These are phyloP conservation scores for Orthosia cruda DNA, from an alignment of 2,888 invertebrate genomes.

Conservation along the genomic window DNA sequence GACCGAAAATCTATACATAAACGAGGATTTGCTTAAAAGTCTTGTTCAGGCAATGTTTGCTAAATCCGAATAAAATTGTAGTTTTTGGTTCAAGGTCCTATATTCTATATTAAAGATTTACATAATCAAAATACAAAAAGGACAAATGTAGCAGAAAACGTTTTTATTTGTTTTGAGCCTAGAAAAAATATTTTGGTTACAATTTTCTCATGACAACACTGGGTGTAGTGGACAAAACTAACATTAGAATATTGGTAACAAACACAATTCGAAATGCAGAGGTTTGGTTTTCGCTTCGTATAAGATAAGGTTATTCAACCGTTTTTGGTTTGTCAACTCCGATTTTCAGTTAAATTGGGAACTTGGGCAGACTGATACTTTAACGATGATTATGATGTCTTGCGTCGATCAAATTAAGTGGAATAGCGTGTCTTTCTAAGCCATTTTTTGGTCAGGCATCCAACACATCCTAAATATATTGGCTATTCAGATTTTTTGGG, in stretches of 20 bases:
- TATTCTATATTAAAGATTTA: no score
- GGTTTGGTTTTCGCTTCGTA: background rate
- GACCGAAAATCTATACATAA: conserved; percentile 37
- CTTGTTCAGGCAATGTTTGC: conserved; percentile 38
- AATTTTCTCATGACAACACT: conserved; percentile 4
- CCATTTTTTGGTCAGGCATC: no score
- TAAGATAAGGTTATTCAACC: no score
- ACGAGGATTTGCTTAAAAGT: conserved; percentile 35
- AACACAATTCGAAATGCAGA: conserved; percentile 7
- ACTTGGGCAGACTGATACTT: no score
- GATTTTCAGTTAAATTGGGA: no score
- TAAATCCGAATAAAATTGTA: conserved; percentile 56
- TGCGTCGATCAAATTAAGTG: no score
- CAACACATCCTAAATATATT: no score
- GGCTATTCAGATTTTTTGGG: no score
- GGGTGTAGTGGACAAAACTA: background rate
- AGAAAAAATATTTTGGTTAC: conserved; percentile 1
- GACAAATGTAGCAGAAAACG: conserved; percentile 38
- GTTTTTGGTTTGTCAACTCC: no score
- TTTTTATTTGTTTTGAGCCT: conserved; percentile 46
- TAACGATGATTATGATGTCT: no score
- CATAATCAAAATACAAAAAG: no score
- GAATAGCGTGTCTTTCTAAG: no score
- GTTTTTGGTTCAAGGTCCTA: conserved; percentile 54
- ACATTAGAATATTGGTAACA: background rate